Evolutionary conservation across 92 coral and sea anemone genomes (phyloP).

Genomic region (Epizoanthus stellaris): DNA sequence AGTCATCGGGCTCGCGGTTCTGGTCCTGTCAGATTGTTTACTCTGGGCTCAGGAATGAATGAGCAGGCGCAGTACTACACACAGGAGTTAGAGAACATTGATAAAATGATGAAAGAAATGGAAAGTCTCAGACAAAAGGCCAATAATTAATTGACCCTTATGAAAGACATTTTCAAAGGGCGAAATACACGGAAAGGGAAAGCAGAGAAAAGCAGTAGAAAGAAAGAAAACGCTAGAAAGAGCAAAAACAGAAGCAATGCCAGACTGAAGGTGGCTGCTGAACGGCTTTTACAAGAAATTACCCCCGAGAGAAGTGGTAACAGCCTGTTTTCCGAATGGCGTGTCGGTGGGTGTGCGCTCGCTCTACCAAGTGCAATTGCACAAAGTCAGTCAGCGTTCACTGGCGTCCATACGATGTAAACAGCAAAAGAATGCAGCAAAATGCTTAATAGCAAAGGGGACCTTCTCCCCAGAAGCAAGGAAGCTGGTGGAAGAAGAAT

Average conservation of each 20-base stretch:
- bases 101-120: background rate
- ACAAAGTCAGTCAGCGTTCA: slow-evolving; percentile 21
- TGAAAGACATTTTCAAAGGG: background rate
- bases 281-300: slow-evolving; percentile 3
- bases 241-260: slow-evolving; percentile 6
- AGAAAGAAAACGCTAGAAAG: slow-evolving; percentile 1
- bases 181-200: background rate
- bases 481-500: background rate
- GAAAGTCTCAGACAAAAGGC: slow-evolving; percentile 1
- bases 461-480: too few relatives aligned
- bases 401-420: background rate
- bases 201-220: slow-evolving; percentile 10
- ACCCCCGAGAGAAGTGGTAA: slow-evolving; percentile 20
- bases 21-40: background rate
- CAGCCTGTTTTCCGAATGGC: slow-evolving; percentile 22
- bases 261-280: slow-evolving; percentile 15
- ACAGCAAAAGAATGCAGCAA: background rate
- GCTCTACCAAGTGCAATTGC: slow-evolving; percentile 18
- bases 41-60: slow-evolving; percentile 1
- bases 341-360: background rate
- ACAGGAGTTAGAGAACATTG: slow-evolving; percentile 11
- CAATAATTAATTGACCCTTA: slow-evolving; percentile 2
- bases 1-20: slow-evolving; percentile 11
- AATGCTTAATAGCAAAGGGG: background rate
- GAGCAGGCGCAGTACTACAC: background rate